Base-by-base conservation (phyloP, 1,140 invertebrate species). In the Drosophila kepulauana region DNA sequence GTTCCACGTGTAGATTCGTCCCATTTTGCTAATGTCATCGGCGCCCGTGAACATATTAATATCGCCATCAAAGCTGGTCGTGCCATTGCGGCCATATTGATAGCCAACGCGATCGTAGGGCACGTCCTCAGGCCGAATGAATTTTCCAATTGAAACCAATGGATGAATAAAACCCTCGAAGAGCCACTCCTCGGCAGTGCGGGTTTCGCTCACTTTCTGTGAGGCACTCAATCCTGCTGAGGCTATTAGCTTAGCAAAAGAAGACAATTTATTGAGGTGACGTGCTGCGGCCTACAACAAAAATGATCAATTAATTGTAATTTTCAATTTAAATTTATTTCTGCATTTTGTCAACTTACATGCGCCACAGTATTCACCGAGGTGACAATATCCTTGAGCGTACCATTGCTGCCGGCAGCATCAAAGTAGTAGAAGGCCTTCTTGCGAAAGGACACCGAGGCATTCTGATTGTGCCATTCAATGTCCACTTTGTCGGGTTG, bases 401-500 rank as follows among this genome's bases (percentile, higher is more conserved):
- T 94, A 2, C 97, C 97, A 73, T 95, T 95, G 75, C 97, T 98
- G 64, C 93, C 93, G 0, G 94, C 93, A 45, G 93, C 93, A 64
- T 96, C 95, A 87, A 97, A 99, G 72, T 94, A 94, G 95, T 96
- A 99, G 38, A 93, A 94, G 73, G 96, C 94, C 52, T 94, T 95
- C 68, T 97, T 96, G 11, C 94, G 93, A 92, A 97, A 99, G n/a
- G 96, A 96, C 5, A 99, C 94, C 0, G 98, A 98, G 11, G 94
- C 93, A 92, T 99, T 98, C 49, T 94, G 92, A 13, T 94, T 93
- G 79, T 96, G 93, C 93, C 95, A 97, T 0, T 93, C 94, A 16
- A 97, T 94, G 79, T 97, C 94, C 0, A 96, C 95, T 82, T 97
- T 97, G 59, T 95, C 93, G 49, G 95, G 94, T 4, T 93, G 93